Base-by-base conservation (phyloP, 2,888 invertebrate species). In the Theretra japonica region DNA sequence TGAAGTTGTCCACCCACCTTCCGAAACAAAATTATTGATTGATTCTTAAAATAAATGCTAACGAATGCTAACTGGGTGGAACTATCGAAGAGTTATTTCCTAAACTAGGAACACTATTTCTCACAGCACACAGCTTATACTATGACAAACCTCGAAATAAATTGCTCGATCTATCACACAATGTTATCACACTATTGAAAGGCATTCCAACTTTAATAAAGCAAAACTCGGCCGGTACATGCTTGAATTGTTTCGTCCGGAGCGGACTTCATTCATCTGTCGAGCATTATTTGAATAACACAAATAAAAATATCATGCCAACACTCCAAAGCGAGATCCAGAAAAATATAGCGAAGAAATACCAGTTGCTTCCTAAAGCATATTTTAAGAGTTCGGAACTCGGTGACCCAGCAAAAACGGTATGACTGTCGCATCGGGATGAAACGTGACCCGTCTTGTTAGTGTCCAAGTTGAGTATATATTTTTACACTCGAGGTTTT, bases 291-390 rank as follows among this genome's bases (percentile, higher is more conserved):
- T 48, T 48, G 48, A 65, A 65, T 23, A 65, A 65, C 15, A 65
- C 21, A 65, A 65, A 65, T 48, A 48, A 62, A 62, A 65, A 65
- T 41, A 8, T 21, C 21, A 21, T 41, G n/a, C 17, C 48, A 48
- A 65, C 65, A n/a, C 23, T 60, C 33, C n/a, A 30, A n/a, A 60
- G 33, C 11, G 28, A 21, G 17, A 48, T 65, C 41, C n/a, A n/a
- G n/a, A 6, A 23, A 23, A 65, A 48, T 48, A 59, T 19, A 19
- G 7, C 19, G n/a, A 11, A 30, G 65, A 48, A 65, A 65, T 65
- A 65, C 41, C 21, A 62, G 65, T 65, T 65, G 48, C 65, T 65
- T 65, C 41, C 21, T 65, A 23, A 48, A 48, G 17, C 41, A 65
- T 65, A 65, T 65, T 23, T 65, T 48, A 48, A 48, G 65, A 15